A percentile compares a stretch with the other conserved stretches of the same genome.
phyloP scores from a whole-genome alignment of 2,113 vertebrate species.

The Phaethon lepturus region DNA sequence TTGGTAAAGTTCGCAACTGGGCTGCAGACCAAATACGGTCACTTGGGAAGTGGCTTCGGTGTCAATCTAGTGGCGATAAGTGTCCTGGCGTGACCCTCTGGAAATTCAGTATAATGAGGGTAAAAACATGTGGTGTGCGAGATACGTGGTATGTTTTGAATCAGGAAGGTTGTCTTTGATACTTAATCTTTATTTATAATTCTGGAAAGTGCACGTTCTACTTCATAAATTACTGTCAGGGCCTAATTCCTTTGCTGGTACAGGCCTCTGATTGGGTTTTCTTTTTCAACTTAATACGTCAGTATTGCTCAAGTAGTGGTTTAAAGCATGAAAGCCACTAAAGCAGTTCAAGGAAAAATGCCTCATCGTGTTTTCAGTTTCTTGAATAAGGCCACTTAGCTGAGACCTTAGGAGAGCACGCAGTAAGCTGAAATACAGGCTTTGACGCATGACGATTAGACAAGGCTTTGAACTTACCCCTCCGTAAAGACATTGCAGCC shows the following conservation, averaged over 20 bases:
- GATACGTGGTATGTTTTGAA: accelerated
- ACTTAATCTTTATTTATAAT: not conserved
- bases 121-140: not conserved
- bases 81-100: not conserved
- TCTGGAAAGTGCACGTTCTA: not conserved
- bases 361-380: not conserved
- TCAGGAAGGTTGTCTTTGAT: not conserved
- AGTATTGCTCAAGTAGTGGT: not conserved
- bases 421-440: not conserved
- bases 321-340: not conserved
- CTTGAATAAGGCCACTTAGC: not conserved
- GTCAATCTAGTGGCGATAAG: not conserved
- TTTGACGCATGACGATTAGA: not conserved
- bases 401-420: not conserved
- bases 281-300: not conserved
- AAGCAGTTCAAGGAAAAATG: not conserved
- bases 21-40: not conserved
- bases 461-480: not conserved
- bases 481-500: not conserved
- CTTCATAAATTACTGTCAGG: not conserved
- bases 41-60: not conserved
- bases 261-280: not conserved
- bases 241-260: not conserved
- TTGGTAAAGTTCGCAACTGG: not conserved
- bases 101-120: not conserved